Base-by-base conservation (phyloP, 2,113 vertebrate species). In the Perognathus longimembris region DNA sequence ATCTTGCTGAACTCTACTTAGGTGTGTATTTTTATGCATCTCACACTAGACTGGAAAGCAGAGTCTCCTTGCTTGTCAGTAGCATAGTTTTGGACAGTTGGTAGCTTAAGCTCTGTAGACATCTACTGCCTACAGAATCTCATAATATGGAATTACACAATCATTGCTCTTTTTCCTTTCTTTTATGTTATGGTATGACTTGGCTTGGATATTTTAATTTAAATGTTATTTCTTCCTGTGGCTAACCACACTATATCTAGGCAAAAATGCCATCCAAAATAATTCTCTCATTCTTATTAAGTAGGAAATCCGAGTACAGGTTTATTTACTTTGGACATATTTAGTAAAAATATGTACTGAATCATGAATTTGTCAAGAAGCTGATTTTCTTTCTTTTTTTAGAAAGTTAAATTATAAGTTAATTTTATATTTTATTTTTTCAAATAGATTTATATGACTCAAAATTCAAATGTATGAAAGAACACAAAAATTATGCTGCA, bases 271-370 rank as follows among this genome's bases (percentile, higher is more conserved):
- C 32, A 77, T 6, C 10, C 81, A 28, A 81, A 79, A 34, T 80
- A 20, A 34, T 93, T 90, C 14, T 3, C 5, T 95, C 28, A 57
- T 71, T 80, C 9, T 91, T 45, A 74, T 77, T 91, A 73, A 66
- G 5, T 14, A 81, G 14, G 3, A 74, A 83, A 71, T 77, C 17
- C 17, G 66, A 93, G 26, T 3, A 18, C 14, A 22, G 30, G 1
- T 81, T 87, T 75, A n/a, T 66, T 89, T 20, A 76, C 20, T 77
- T 82, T 38, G 26, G 85, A 67, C 22, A 1, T 50, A 67, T 36
- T 95, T 66, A 92, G 6, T 92, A 92, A 96, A 95, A 91, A 95
- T 87, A 95, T 75, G 4, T n/a, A 66, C 10, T 81, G 18, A 89
- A 3, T 82, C 69, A 79, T 74, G 45, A 74, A 1, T 12, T 78